A percentile compares a stretch with the other conserved stretches of the same genome.
These are phyloP conservation scores for Pelobates fuscus DNA, from an alignment of 2,113 vertebrate genomes.

Conservation along the genomic window DNA sequence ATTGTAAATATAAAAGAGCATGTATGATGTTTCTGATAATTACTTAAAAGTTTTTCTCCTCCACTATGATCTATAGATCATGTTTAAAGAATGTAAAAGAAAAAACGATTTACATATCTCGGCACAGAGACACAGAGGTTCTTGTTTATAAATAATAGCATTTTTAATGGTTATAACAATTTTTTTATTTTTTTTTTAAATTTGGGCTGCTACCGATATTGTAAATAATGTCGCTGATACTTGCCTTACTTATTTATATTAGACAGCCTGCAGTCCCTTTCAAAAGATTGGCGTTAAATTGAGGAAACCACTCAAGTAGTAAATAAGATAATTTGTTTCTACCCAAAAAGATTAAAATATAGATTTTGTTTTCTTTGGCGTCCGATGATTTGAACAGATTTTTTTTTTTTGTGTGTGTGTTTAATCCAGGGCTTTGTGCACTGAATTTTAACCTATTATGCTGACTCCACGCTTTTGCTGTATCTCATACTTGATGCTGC, in stretches of 20 bases:
- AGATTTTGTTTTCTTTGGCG: slow-evolving; percentile 67
- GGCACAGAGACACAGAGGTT: no score
- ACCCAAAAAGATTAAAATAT: slow-evolving; percentile 74
- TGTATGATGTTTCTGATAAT: no score
- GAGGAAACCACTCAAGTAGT: slow-evolving; percentile 85
- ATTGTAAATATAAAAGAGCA: no score
- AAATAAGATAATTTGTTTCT: slow-evolving; percentile 84
- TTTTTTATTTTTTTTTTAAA: slow-evolving; percentile 53
- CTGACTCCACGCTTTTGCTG: neutral
- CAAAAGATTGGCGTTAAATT: slow-evolving; percentile 86
- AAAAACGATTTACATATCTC: no score
- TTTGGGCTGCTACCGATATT: slow-evolving; percentile 61
- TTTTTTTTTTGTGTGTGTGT: slow-evolving; percentile 56
- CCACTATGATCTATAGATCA: no score
- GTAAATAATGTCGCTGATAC: slow-evolving; percentile 76
- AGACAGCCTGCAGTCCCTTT: slow-evolving; percentile 74
- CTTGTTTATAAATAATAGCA: no score
- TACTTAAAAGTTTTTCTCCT: no score
- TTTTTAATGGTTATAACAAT: neutral
- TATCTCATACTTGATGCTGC: neutral
- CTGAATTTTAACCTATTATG: slow-evolving; percentile 54
- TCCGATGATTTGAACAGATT: slow-evolving; percentile 65
- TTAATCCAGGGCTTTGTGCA: slow-evolving; percentile 47
- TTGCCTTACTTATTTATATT: slow-evolving; percentile 73
- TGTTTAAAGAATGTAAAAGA: no score